phyloP scores from a whole-genome alignment of 2,797 vertebrate species.

The Enteromius mattozi region DNA sequence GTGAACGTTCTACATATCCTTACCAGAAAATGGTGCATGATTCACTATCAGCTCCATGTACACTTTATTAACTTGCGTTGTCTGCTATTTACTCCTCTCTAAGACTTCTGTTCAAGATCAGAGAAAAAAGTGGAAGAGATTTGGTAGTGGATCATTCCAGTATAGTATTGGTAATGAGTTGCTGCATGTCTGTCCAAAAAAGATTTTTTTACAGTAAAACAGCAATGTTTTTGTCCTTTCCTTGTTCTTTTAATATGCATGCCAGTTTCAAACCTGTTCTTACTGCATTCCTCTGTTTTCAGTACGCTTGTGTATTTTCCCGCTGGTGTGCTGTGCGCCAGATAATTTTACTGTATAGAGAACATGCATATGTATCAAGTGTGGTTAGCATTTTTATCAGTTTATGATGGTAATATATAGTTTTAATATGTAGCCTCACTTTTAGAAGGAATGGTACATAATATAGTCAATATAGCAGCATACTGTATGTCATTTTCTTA shows the following conservation, averaged over 20 bases:
- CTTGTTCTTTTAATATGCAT: conserved; percentile 34
- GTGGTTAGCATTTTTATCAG: conserved; percentile 12
- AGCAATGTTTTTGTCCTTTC: conserved; percentile 39
- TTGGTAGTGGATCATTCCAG: conserved; percentile 8
- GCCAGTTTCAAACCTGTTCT: neutral
- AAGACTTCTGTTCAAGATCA: neutral
- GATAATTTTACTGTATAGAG: neutral
- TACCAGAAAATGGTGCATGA: neutral
- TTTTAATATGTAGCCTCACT: neutral
- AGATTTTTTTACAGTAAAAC: conserved; percentile 37
- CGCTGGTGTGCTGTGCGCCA: neutral
- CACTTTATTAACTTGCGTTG: conserved; percentile 5
- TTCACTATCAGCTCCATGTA: neutral
- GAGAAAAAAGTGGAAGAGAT: neutral
- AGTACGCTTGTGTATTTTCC: conserved; percentile 59
- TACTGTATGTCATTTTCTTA: neutral
- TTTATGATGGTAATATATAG: neutral
- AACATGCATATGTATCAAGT: neutral
- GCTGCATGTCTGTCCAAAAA: conserved; percentile 17
- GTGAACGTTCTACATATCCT: neutral
- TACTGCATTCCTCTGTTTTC: conserved; percentile 26
- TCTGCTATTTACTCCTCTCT: neutral
- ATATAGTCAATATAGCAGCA: neutral
- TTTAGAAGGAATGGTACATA: neutral
- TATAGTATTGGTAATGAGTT: neutral